Evolutionary conservation across 2,113 vertebrate species (phyloP).

Genomic region (Podarcis muralis): DNA sequence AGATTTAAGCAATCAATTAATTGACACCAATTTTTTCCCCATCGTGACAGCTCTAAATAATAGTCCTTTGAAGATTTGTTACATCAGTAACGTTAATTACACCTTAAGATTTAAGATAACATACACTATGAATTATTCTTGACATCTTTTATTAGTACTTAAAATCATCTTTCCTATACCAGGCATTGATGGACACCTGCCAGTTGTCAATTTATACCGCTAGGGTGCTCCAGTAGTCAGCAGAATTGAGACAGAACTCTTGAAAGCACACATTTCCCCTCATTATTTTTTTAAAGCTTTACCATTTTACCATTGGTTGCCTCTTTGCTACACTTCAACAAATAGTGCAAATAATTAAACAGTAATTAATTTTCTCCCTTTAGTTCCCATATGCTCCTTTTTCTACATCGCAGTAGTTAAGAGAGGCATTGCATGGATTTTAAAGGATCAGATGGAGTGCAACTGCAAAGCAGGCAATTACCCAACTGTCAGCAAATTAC

Average conservation of each 20-base stretch:
- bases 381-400: slow-evolving; percentile 32
- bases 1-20: neutral
- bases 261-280: neutral
- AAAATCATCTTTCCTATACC: neutral
- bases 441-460: slow-evolving; percentile 32
- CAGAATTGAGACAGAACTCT: neutral
- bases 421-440: slow-evolving; percentile 8
- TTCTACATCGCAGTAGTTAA: slow-evolving; percentile 15
- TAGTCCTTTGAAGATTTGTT: neutral
- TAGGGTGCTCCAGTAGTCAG: neutral
- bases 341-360: slow-evolving; percentile 35
- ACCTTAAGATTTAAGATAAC: neutral
- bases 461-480: slow-evolving; percentile 31
- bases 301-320: neutral
- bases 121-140: neutral
- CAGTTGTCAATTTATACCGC: neutral
- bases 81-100: neutral
- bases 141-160: neutral
- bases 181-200: neutral
- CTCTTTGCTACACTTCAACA: neutral
- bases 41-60: neutral
- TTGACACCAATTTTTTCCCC: neutral
- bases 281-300: neutral
- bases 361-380: slow-evolving; percentile 32
- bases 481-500: slow-evolving; percentile 36